Percentiles rank a stretch among this genome's conserved stretches.
Conservation (phyloP, 2,797 vertebrate species). For the Diplodus sargus region DNA sequence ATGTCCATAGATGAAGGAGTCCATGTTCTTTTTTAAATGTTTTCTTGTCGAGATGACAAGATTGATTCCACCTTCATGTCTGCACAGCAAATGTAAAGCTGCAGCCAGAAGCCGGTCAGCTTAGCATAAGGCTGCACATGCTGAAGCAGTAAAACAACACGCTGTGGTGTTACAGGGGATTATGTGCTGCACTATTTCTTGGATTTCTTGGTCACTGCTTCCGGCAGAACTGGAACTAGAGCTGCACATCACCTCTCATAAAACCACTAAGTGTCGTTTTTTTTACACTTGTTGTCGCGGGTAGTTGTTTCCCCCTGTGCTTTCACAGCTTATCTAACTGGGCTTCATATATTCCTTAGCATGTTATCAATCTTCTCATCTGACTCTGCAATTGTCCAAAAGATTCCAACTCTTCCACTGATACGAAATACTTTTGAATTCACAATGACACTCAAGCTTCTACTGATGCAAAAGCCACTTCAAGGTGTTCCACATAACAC, state of each 20-base stretch:
- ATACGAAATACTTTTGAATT: not conserved
- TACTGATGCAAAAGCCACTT: slow-evolving; percentile 17
- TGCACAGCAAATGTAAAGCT: not conserved
- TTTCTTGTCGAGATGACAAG: not conserved
- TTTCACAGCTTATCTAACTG: not conserved
- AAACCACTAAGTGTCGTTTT: not conserved
- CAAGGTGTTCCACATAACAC: not conserved
- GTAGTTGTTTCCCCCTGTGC: not conserved
- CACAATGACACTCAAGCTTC: not conserved
- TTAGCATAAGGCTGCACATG: not conserved
- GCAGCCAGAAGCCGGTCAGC: not conserved
- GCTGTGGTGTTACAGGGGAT: not conserved
- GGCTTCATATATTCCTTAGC: not conserved
- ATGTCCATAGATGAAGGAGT: no score
- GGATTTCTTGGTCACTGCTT: not conserved
- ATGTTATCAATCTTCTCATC: not conserved
- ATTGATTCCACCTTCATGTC: not conserved
- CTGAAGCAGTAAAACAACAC: not conserved
- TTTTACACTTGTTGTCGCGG: not conserved
- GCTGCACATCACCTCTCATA: not conserved
- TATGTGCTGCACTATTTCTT: not conserved
- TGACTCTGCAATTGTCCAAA: not conserved
- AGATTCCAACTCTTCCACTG: not conserved
- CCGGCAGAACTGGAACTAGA: not conserved
- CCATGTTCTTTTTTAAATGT: not conserved